These are phyloP conservation scores for Sicus ferrugineus DNA, from an alignment of 2,888 invertebrate species.

Conservation along the genomic window DNA sequence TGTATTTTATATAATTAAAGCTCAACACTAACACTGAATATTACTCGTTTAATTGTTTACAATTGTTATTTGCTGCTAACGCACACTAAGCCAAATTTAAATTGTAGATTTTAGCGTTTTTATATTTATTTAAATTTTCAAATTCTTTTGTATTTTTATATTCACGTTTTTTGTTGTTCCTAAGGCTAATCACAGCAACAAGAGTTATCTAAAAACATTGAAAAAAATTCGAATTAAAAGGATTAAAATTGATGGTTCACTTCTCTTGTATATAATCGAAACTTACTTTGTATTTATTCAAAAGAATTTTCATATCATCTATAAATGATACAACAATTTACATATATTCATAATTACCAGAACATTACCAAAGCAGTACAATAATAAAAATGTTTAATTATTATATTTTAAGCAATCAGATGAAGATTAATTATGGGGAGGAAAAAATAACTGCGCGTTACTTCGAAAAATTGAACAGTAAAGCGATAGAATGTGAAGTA, in stretches of 20 bases:
- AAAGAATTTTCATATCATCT: background rate
- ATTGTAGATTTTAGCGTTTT: too few species aligned
- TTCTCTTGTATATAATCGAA: background rate
- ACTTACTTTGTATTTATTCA: background rate
- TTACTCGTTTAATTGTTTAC: background rate
- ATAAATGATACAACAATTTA: background rate
- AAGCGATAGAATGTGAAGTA: background rate
- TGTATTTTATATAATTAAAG: background rate
- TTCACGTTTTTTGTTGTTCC: background rate
- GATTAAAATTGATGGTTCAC: too few species aligned
- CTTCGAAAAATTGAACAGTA: background rate
- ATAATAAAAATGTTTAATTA: background rate
- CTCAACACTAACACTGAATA: background rate
- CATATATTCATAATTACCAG: background rate
- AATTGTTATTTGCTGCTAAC: background rate
- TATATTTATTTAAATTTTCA: too few species aligned
- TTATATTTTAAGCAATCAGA: background rate
- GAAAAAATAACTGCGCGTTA: background rate
- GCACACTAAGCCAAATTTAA: background rate
- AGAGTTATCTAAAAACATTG: background rate
- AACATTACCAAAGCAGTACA: too few species aligned
- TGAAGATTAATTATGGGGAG: background rate
- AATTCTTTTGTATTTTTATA: background rate
- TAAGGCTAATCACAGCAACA: background rate
- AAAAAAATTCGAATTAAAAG: background rate